phyloP scores from a whole-genome alignment of 1,140 invertebrate species.

The Kradibia gibbosae region DNA sequence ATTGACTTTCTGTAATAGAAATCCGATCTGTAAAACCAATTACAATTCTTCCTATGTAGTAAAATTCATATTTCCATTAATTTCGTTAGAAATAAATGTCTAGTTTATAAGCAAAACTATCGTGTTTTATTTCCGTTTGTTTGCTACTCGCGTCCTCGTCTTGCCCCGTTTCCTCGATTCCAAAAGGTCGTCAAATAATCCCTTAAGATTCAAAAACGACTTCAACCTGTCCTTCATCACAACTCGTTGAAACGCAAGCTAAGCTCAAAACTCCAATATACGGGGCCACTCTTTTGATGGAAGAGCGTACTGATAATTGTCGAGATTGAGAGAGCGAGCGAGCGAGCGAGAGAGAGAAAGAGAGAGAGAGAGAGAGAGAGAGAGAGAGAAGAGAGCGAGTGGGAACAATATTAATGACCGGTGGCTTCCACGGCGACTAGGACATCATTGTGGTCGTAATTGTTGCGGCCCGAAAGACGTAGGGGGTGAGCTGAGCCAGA shows the following conservation, averaged over 20 bases:
- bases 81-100: constrained; percentile 15
- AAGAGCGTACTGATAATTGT: no score
- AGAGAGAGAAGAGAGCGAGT: no score
- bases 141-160: background rate
- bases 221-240: no score
- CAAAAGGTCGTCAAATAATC: background rate
- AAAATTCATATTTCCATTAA: background rate
- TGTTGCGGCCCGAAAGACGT: background rate
- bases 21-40: constrained; percentile 19
- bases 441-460: no score
- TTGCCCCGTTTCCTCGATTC: background rate
- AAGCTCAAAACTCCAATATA: no score
- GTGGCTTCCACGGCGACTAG: background rate
- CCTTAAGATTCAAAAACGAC: no score
- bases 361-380: no score
- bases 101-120: background rate
- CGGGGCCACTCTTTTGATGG: no score
- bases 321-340: no score
- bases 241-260: no score
- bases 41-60: background rate
- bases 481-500: background rate
- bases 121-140: background rate
- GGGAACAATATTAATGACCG: no score
- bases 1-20: constrained; percentile 20
- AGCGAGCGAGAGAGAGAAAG: no score